These are phyloP conservation scores for Contarinia nasturtii DNA, from an alignment of 1,140 invertebrate species.

Conservation along the genomic window DNA sequence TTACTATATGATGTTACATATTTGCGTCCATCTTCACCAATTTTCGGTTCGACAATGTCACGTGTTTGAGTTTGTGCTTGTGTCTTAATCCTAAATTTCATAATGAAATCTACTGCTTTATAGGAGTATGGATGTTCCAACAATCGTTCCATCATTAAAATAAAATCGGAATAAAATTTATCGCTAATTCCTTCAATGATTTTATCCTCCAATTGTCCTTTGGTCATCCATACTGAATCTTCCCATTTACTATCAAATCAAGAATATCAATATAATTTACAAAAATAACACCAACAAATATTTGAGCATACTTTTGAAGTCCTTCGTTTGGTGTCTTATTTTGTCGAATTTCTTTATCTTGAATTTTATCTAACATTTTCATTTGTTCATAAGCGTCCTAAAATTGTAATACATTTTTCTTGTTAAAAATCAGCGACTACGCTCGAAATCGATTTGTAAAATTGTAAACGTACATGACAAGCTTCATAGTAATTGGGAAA, in stretches of 20 bases:
- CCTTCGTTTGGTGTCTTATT: conserved; percentile 35
- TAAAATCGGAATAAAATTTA: conserved; percentile 53
- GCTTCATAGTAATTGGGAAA: conserved; percentile 64
- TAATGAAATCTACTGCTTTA: conserved; percentile 47
- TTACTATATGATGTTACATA: conserved; percentile 45
- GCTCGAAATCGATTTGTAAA: conserved; percentile 1
- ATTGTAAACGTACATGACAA: conserved; percentile 46
- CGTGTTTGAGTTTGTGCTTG: conserved; percentile 28
- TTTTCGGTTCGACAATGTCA: conserved; percentile 38
- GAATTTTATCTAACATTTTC: conserved; percentile 40
- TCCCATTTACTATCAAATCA: conserved; percentile 25
- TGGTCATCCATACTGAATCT: conserved; percentile 44
- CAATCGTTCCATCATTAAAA: conserved; percentile 49
- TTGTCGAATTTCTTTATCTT: conserved; percentile 44
- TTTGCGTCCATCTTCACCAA: conserved; percentile 42
- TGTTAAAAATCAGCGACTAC: too few species aligned
- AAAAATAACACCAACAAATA: conserved; percentile 4
- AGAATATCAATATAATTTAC: background rate
- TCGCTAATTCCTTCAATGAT: conserved; percentile 56
- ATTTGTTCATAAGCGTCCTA: conserved; percentile 43
- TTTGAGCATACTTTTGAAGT: conserved; percentile 36
- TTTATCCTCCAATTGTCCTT: conserved; percentile 39
- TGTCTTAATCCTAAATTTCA: conserved; percentile 39
- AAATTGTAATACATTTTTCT: conserved; percentile 3
- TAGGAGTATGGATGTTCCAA: conserved; percentile 47